Evolutionary conservation across 2,888 invertebrate genomes (phyloP), one percentile per base, ranked within the genome.

Genomic region (Eueremaeus valkanovi): DNA sequence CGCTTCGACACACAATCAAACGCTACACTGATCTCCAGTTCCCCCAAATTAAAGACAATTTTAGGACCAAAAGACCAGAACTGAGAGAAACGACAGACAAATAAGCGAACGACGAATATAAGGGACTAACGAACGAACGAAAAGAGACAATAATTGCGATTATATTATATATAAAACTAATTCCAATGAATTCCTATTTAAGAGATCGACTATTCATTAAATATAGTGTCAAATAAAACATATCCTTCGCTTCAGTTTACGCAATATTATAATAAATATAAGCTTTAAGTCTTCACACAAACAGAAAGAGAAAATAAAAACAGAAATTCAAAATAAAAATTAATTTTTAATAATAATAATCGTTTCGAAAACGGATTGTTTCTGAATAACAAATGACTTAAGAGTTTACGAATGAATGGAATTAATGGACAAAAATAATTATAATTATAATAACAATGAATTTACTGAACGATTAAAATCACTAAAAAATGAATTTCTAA

Each of bases 1-100:
- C 42, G 68, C 68, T 42, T 42, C 68, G 42, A 68, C 68, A 68
- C 68, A 68, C 68, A 68, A 68, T 68, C 68, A 68, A 68, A 68
- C 68, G 68, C 40, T 68, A 68, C n/a, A 68, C 36, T 68, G 68
- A 68, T 68, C 68, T 68, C 33, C 63, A 31, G 63, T 31, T 63
- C 33, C 61, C 29, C 24, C 36, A 68, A 68, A 68, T 68, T 68
- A 68, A 33, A 68, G 68, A 68, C 68, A 68, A 40, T 42, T 68
- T 21, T n/a, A 42, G 9, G 31, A 63, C 24, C 31, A 63, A 55
- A 51, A 24, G 55, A 11, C 27, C 55, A 55, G 27, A 55, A 5
- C 11, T 24, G 3, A 24, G 55, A 24, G 16, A 24, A 3, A 27
- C 5, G 63, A 63, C 16, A 33, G 29, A 63, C 29, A 18, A 1